Conservation (phyloP, 2,888 invertebrate species). For the Anthrax anthrax region DNA sequence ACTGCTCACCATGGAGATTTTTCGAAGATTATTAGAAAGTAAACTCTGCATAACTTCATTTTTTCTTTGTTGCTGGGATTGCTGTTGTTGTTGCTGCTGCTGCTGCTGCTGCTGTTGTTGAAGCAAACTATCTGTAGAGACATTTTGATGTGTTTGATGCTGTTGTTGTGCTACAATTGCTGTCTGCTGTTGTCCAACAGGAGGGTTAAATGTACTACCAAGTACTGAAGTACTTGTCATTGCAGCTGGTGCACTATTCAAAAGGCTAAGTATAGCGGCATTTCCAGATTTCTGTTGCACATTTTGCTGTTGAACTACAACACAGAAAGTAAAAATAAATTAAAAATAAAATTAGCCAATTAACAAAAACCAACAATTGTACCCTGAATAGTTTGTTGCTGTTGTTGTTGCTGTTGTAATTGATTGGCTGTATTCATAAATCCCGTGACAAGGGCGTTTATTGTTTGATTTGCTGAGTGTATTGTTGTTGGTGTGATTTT, state of each 20-base stretch:
- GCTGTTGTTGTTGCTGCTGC: slow-evolving; percentile 15
- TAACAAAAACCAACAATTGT: too few relatives aligned
- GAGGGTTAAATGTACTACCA: slow-evolving; percentile 30
- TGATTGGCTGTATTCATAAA: slow-evolving; percentile 72
- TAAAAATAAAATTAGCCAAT: too few relatives aligned
- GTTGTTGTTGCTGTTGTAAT: slow-evolving; percentile 49
- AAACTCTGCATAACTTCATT: slow-evolving; percentile 31
- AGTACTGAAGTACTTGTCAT: slow-evolving; percentile 48
- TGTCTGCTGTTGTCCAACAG: slow-evolving; percentile 15
- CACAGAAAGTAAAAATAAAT: too few relatives aligned
- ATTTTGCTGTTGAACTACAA: slow-evolving; percentile 8
- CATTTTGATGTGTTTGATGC: slow-evolving; percentile 15
- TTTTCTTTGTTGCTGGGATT: slow-evolving; percentile 20
- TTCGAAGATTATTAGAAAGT: slow-evolving; percentile 23
- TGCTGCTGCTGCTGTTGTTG: slow-evolving; percentile 20
- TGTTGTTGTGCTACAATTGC: slow-evolving; percentile 16
- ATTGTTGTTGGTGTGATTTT: slow-evolving; percentile 19
- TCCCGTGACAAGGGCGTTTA: slow-evolving; percentile 64
- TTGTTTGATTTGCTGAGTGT: slow-evolving; percentile 40
- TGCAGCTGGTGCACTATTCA: slow-evolving; percentile 64
- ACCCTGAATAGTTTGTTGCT: slow-evolving; percentile 14
- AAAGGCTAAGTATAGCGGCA: slow-evolving; percentile 59
- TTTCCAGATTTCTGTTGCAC: slow-evolving; percentile 29
- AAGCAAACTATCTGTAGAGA: slow-evolving; percentile 17
- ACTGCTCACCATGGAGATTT: slow-evolving; percentile 24